Percentiles rank a stretch among this genome's conserved stretches.
Evolutionary conservation across 1,140 invertebrate genomes (phyloP).

Genomic region (Hyphantria cunea): DNA sequence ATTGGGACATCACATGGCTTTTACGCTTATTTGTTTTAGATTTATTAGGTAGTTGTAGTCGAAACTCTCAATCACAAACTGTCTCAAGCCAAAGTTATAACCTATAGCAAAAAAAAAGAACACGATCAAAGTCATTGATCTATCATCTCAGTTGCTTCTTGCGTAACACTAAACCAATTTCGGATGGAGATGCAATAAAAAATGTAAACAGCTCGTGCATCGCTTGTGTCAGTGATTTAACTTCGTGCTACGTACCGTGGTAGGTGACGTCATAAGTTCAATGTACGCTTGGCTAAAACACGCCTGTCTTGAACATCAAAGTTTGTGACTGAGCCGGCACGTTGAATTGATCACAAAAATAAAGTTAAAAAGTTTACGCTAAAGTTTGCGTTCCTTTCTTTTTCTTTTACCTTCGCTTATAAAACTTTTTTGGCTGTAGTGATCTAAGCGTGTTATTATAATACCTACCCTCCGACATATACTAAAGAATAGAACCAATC

Average conservation of each 20-base stretch:
- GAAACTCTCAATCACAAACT: too few relatives aligned
- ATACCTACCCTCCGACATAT: too few relatives aligned
- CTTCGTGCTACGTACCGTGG: not conserved
- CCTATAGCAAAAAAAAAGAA: not conserved
- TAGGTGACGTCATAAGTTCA: constrained; percentile 19
- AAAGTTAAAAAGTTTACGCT: too few relatives aligned
- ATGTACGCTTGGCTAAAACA: constrained; percentile 7
- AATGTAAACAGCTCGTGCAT: constrained; percentile 36
- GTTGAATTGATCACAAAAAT: constrained; percentile 5
- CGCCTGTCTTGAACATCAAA: not conserved
- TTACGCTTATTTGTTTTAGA: too few relatives aligned
- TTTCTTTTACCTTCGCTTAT: too few relatives aligned
- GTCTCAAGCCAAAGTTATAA: too few relatives aligned
- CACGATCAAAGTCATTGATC: constrained; percentile 28
- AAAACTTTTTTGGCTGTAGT: too few relatives aligned
- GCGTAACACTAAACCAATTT: constrained; percentile 5
- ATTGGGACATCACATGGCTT: too few relatives aligned
- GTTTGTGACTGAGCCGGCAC: constrained; percentile 10
- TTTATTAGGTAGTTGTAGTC: too few relatives aligned
- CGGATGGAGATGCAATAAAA: constrained; percentile 25
- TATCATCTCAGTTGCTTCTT: constrained; percentile 1
- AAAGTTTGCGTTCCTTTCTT: too few relatives aligned
- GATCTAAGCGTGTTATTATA: too few relatives aligned
- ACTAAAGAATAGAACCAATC: too few relatives aligned
- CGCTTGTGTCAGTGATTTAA: constrained; percentile 12